Evolutionary conservation across 2,888 invertebrate species (phyloP), one percentile per base, ranked within the genome.

Genomic region (Endotricha flammealis): DNA sequence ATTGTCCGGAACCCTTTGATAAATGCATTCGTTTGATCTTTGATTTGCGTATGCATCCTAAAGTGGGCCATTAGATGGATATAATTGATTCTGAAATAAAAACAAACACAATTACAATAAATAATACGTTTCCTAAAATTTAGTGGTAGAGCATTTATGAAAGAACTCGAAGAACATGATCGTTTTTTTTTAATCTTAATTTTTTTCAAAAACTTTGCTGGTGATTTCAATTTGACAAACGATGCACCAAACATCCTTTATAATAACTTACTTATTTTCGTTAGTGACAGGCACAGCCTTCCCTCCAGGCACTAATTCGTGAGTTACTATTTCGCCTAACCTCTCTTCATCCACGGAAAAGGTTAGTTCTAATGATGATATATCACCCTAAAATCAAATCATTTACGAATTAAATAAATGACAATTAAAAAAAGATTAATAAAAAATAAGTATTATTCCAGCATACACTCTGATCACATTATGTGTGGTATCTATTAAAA

Each of bases 21-120:
- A 68, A 99, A 99, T 4, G 98, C 97, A 29, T 93, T 91, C 0
- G 98, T 97, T 81, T 99, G 99, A 51, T 98, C 97, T 63, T 95
- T 95, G 48, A 99, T 99, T 87, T 99, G 99, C 5, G 95, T 93
- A 72, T 98, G 96, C 96, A 99, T 98, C 46, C 98, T 92, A 75
- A 98, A 99, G 79, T 98, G 97, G 0, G 99, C 99, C 96, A 98
- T 97, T 64, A 96, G 88, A 76, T 99, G 99, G 35, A 99, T 97
- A 74, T 99, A 99, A 66, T 96, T 95, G 53, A 99, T 98, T 83
- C 96, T 96, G 77, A 37, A 89, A 88, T 20, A 44, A 36, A n/a
- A n/a, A n/a, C n/a, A n/a, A n/a, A 34, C 10, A 25, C 23, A 11
- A 11, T 32, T 28, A 1, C 10, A 27, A 1, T 24, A n/a, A 8